Base-by-base conservation (phyloP, 2,888 invertebrate genomes). In the Philereme vetulata region DNA sequence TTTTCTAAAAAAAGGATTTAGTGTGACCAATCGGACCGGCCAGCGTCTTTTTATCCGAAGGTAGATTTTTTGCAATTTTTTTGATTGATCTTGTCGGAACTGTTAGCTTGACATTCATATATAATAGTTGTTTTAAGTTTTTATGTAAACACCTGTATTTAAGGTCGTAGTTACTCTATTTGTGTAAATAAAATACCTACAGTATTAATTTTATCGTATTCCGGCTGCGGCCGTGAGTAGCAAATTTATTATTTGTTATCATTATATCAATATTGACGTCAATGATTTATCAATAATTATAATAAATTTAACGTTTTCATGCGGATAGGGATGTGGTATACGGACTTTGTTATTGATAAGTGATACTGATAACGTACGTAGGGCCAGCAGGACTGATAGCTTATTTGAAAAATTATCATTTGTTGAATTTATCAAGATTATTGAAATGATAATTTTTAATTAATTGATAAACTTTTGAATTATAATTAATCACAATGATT, bases 21-120 rank as follows among this genome's bases (percentile, higher is more conserved):
- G 74, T 81, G 80, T 78, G 76, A 76, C 75, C 67, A 65, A 71
- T 78, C 75, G 84, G 85, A 80, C 80, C 71, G 56, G 74, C 78
- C 67, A 70, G 84, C 72, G 77, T 80, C 77, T 82, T 82, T 77
- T 65, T 67, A 65, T 66, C 66, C 53, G 70, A 81, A 85, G 85
- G 86, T 86, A 72, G 10, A 21, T 74, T 69, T 68, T 70, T 68
- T 43, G 40, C n/a, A 42, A 8, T 42, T 64, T 56, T n/a, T 54
- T 66, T 65, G 51, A 60, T 62, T 46, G 56, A 55, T 63, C 58
- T 54, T 62, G 67, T 62, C 63, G 63, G 62, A 62, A 63, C 56
- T 58, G 52, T 48, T 35, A 47, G 34, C 43, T 42, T 51, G 11
- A 42, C 52, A 45, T 60, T 36, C 43, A 35, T 35, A 9, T 48